These are phyloP conservation scores for Chiloscyllium punctatum DNA, from an alignment of 2,797 vertebrate species.

Conservation along the genomic window DNA sequence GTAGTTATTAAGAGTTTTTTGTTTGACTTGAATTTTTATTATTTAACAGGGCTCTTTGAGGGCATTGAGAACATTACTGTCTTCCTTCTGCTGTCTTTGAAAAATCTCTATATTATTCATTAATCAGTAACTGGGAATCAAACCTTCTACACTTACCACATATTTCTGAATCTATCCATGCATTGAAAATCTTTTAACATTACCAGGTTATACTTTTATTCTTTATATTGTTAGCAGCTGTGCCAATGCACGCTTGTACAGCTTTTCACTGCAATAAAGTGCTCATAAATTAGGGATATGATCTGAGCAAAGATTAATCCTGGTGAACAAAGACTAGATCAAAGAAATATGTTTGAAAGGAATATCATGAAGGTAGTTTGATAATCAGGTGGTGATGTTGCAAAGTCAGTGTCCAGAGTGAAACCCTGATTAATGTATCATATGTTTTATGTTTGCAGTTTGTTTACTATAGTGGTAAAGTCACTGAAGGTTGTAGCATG, in stretches of 20 bases:
- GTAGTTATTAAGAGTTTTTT: constrained; percentile 15
- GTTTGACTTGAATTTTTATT: constrained; percentile 30
- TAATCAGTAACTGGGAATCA: neutral
- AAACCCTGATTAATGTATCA: no score
- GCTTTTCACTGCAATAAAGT: neutral
- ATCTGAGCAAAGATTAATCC: neutral
- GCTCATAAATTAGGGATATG: neutral
- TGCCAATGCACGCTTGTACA: neutral
- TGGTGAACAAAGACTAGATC: neutral
- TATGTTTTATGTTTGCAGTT: no score
- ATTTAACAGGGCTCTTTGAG: constrained; percentile 6
- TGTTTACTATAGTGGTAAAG: no score
- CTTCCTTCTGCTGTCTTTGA: neutral
- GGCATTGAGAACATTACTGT: neutral
- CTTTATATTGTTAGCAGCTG: neutral
- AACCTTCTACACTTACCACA: neutral
- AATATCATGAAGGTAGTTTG: neutral
- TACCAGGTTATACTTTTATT: neutral
- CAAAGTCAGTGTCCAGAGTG: no score
- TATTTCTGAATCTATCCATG: neutral
- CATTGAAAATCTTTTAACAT: neutral
- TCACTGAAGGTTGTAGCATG: no score
- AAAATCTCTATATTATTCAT: constrained; percentile 12
- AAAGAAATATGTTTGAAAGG: neutral
- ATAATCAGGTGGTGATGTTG: no score